Evolutionary conservation across 2,797 vertebrate genomes (phyloP), one percentile per base, ranked within the genome.

Genomic region (Pterois miles): DNA sequence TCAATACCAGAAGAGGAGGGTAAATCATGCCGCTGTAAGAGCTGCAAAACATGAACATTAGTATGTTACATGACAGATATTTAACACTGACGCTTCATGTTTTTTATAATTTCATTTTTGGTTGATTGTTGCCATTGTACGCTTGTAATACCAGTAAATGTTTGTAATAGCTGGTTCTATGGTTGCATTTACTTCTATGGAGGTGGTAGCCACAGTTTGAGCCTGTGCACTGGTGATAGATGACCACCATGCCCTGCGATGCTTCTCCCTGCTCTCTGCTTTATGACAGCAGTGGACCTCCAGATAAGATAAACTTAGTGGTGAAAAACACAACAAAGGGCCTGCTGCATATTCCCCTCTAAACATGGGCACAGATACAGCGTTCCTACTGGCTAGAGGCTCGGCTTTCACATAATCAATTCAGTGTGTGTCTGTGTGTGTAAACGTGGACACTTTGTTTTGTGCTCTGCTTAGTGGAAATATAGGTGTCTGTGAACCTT

Each of bases 261-360:
- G 83, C 73, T 71, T 86, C 81, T 89, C 81, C 22, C 57, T 81
- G 59, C 72, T 75, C 60, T 75, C 71, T 76, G 80, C 74, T 81
- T 87, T 86, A 67, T 85, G 91, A 87, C 82, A 84, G 70, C 86
- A 85, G 80, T 80, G 85, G 74, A 82, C 72, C 66, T 86, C 33
- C 81, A 84, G 82, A 91, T 91, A 88, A 91, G 87, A 92, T 89
- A 88, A 88, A 84, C 69, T 65, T 59, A 52, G 18, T 6, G 3
- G 66, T 62, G 76, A 79, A 81, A 90, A 86, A 67, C 80, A 73
- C 82, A 81, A 83, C 78, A 87, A 86, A 83, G 56, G 57, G 38
- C 64, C 54, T 36, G 71, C 75, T 79, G 74, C 64, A 81, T 74
- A 82, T 84, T 81, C 40, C 16, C 54, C 38, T 70, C 52, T 64